These are phyloP conservation scores for Salarias fasciatus DNA, from an alignment of 2,797 vertebrate genomes.

Conservation along the genomic window DNA sequence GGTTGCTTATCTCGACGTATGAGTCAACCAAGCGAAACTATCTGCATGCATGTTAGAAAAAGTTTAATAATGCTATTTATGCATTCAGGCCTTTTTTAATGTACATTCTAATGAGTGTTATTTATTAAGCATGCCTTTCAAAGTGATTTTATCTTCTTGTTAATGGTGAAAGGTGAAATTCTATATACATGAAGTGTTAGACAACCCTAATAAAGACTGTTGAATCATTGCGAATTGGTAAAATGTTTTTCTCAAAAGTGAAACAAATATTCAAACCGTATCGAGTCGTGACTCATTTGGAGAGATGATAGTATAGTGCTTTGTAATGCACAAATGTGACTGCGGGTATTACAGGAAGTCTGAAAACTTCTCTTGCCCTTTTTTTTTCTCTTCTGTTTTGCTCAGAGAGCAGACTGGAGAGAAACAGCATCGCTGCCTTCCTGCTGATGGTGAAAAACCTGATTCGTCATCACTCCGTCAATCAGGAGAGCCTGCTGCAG, in stretches of 20 bases:
- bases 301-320: slow-evolving; percentile 39
- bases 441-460: slow-evolving; percentile 95
- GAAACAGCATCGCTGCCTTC: slow-evolving; percentile 92
- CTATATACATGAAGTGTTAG: slow-evolving; percentile 19
- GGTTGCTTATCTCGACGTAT: too few species aligned
- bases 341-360: slow-evolving; percentile 53
- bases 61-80: too few species aligned
- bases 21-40: too few species aligned
- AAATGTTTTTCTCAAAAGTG: not conserved
- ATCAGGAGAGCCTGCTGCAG: slow-evolving; percentile 94
- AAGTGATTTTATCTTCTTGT: too few species aligned
- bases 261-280: too few species aligned
- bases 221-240: not conserved
- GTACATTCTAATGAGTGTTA: too few species aligned
- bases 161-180: too few species aligned
- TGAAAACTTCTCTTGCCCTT: slow-evolving; percentile 31
- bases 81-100: too few species aligned
- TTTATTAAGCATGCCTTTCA: too few species aligned
- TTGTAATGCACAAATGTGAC: slow-evolving; percentile 29
- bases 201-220: not conserved
- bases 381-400: slow-evolving; percentile 35
- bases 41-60: too few species aligned
- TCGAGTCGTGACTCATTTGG: slow-evolving; percentile 41
- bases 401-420: slow-evolving; percentile 91
- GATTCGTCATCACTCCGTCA: slow-evolving; percentile 87